Conservation (phyloP, 2,113 vertebrate genomes). For the Dolichotis patagonum region DNA sequence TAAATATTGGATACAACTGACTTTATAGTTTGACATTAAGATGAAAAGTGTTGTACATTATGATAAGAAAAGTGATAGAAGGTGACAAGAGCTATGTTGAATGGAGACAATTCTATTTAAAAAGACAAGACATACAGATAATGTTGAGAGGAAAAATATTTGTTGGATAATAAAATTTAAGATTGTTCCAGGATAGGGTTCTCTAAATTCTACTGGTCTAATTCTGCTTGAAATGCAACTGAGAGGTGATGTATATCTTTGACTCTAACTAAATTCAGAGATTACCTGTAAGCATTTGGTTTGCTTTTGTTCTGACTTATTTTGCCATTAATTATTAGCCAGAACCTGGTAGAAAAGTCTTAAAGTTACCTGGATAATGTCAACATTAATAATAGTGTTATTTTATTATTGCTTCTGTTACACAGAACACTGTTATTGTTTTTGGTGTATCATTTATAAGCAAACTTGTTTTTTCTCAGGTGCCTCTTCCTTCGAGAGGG, state of each 20-base stretch:
- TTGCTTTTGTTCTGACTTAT: conserved; percentile 8
- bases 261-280: neutral
- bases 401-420: conserved; percentile 41
- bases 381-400: neutral
- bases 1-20: neutral
- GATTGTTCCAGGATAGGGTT: neutral
- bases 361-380: conserved; percentile 15
- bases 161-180: neutral
- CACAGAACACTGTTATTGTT: neutral
- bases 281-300: neutral
- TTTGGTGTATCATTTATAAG: conserved; percentile 3
- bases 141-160: neutral
- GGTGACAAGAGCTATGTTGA: neutral
- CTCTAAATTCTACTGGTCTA: neutral
- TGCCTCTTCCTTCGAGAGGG: neutral
- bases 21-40: neutral
- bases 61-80: conserved; percentile 28
- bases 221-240: neutral
- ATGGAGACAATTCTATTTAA: neutral
- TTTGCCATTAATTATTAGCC: conserved; percentile 47
- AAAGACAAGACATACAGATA: neutral
- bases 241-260: neutral
- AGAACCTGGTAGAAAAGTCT: neutral
- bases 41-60: neutral
- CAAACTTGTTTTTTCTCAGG: neutral